Conservation (phyloP, 2,113 vertebrate species). For the human (Homo sapiens) region GRCh38 chr2:191080001-191080500, state of each 20-base stretch:
- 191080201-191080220: constrained; percentile 13
- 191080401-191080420: not conserved
- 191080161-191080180: constrained; percentile 20
- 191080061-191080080: not conserved
- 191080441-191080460: not conserved
- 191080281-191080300: not conserved
- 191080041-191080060: constrained; percentile 24
- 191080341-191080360: not conserved
- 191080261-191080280: not conserved
- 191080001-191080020: not conserved
- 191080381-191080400: not conserved
- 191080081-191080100: constrained; percentile 4
- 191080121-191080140: constrained; percentile 5
- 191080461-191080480: not conserved
- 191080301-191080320: not conserved
- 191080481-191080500: not conserved
- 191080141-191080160: not conserved
- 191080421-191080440: not conserved
- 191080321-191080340: constrained; percentile 25
- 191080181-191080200: not conserved
- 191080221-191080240: not conserved
- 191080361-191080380: constrained; percentile 9
- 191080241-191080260: constrained; percentile 23
- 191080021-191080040: not conserved
- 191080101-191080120: not conserved